phyloP scores from a whole-genome alignment of 1,140 invertebrate species.

The Trichoplusia ni region DNA sequence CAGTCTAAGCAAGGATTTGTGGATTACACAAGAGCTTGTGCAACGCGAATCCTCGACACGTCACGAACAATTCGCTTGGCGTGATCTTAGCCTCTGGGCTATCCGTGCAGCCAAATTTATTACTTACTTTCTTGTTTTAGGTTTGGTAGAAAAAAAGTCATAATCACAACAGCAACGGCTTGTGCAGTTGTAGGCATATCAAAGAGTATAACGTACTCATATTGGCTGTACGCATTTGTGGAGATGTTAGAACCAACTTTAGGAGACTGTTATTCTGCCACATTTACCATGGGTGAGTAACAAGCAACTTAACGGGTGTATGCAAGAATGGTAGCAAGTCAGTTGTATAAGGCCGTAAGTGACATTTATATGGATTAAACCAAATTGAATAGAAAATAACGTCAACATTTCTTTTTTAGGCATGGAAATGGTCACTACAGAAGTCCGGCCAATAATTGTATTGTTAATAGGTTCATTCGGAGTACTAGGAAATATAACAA shows the following conservation, averaged over 20 bases:
- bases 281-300: conserved; percentile 59
- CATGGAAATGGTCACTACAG: conserved; percentile 58
- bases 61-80: background rate
- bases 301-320: no score
- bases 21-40: no score
- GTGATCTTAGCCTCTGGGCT: no score
- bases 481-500: conserved; percentile 40
- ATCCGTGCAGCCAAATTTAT: no score
- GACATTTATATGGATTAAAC: no score
- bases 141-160: conserved; percentile 52
- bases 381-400: no score
- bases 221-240: conserved; percentile 55
- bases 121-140: conserved; percentile 36
- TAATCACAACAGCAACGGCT: conserved; percentile 44
- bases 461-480: conserved; percentile 45
- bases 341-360: no score
- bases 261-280: conserved; percentile 55
- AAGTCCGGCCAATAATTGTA: conserved; percentile 48
- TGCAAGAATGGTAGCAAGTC: background rate
- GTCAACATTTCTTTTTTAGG: conserved; percentile 48
- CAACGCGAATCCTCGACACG: no score
- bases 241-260: conserved; percentile 58
- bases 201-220: conserved; percentile 52
- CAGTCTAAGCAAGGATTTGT: no score
- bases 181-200: conserved; percentile 52